Conservation (phyloP, 2,113 vertebrate genomes). For the Recurvirostra avosetta region DNA sequence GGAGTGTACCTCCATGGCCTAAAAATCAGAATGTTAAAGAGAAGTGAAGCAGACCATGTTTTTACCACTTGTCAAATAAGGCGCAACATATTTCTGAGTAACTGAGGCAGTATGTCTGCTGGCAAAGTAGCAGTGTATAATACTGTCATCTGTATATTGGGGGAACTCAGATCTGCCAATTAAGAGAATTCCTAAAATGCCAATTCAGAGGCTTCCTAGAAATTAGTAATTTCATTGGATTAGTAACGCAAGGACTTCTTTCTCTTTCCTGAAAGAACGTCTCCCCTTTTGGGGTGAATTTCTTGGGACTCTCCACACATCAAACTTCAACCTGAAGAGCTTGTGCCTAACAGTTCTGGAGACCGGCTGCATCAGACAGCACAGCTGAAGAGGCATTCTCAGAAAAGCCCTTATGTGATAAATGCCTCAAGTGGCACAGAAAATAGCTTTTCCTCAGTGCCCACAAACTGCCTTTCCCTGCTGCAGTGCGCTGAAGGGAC, state of each 20-base stretch:
- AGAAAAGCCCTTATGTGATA: background rate
- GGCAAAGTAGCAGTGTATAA: background rate
- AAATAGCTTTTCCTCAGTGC: background rate
- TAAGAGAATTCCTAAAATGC: background rate
- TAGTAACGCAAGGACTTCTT: background rate
- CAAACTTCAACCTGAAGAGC: background rate
- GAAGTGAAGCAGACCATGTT: conserved; percentile 22
- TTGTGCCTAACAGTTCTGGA: background rate
- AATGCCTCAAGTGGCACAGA: background rate
- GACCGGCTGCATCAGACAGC: background rate
- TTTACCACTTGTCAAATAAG: conserved; percentile 30
- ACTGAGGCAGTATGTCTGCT: conserved; percentile 7
- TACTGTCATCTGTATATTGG: background rate
- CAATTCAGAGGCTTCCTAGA: background rate
- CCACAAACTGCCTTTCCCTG: background rate
- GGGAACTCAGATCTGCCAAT: background rate
- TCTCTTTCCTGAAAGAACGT: background rate
- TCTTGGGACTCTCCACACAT: background rate
- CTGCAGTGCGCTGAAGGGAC: background rate
- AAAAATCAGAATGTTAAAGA: conserved; percentile 1
- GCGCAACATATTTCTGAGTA: background rate
- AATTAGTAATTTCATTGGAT: background rate
- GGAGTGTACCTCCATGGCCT: background rate
- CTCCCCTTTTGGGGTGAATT: background rate
- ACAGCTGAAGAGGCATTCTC: background rate